A percentile compares a stretch with the other conserved stretches of the same genome.
These are phyloP conservation scores for Geophilus truncorum DNA, from an alignment of 2,888 invertebrate genomes.

Conservation along the genomic window DNA sequence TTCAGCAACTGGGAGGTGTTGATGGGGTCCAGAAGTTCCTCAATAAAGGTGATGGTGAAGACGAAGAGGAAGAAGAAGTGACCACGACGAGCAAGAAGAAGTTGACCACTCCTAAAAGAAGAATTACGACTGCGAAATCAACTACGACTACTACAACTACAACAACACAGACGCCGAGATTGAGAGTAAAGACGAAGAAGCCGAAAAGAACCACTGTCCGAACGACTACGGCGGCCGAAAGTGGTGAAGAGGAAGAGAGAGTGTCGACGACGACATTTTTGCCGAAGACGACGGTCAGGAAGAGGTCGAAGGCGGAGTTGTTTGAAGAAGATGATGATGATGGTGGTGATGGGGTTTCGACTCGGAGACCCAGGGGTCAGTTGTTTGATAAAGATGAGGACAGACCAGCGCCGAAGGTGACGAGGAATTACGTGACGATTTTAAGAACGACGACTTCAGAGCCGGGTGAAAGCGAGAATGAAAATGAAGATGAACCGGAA, in stretches of 20 bases:
- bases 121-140: neutral
- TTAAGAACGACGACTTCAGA: constrained; percentile 53
- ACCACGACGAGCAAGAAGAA: constrained; percentile 40
- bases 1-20: constrained; percentile 44
- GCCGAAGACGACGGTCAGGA: neutral
- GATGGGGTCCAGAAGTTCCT: constrained; percentile 47
- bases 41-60: constrained; percentile 52
- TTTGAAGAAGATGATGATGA: neutral
- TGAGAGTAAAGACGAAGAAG: neutral
- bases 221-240: neutral
- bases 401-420: neutral
- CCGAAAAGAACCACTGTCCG: neutral
- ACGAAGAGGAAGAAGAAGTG: constrained; percentile 43
- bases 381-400: constrained; percentile 30
- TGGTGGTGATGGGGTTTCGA: neutral
- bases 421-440: constrained; percentile 61
- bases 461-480: constrained; percentile 48
- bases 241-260: constrained; percentile 22
- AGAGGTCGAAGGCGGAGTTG: neutral
- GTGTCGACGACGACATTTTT: neutral
- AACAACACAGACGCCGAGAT: neutral
- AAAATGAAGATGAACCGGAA: constrained; percentile 42
- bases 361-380: constrained; percentile 10
- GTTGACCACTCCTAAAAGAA: neutral
- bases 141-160: neutral